Conservation (phyloP, 2,113 vertebrate species). For the Girardinichthys multiradiatus region DNA sequence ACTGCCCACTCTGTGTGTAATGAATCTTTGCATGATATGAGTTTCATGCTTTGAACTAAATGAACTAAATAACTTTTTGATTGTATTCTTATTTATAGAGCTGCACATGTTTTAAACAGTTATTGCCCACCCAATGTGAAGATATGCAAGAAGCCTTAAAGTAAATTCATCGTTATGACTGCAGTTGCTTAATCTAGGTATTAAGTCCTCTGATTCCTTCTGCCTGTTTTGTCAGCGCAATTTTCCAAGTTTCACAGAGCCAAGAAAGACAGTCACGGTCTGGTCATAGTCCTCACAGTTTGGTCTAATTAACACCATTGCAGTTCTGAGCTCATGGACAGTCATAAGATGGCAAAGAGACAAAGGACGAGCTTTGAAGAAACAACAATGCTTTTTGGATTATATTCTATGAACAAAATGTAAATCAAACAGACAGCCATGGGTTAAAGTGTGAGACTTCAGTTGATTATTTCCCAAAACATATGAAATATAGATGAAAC, state of each 20-base stretch:
- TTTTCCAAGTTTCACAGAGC: conserved; percentile 11
- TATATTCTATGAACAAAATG: conserved; percentile 32
- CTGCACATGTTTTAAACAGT: background rate
- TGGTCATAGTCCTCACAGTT: conserved; percentile 40
- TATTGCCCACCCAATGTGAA: background rate
- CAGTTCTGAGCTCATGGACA: conserved; percentile 38
- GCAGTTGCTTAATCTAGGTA: background rate
- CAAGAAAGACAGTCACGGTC: conserved; percentile 28
- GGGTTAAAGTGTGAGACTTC: background rate
- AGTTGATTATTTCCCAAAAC: background rate
- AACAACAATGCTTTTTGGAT: conserved; percentile 15
- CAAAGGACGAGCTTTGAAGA: conserved; percentile 14
- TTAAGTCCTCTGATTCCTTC: background rate
- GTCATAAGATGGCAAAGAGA: conserved; percentile 30
- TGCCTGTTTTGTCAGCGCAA: conserved; percentile 3
- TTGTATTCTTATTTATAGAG: background rate
- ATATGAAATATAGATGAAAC: conserved; percentile 40
- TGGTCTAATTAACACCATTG: conserved; percentile 58
- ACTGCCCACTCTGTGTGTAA: too few species aligned
- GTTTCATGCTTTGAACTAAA: too few species aligned
- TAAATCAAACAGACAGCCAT: conserved; percentile 18
- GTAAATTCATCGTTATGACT: too few species aligned
- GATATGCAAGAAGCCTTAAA: background rate
- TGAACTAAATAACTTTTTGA: background rate
- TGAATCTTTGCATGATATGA: too few species aligned